Evolutionary conservation across 2,113 vertebrate genomes (phyloP).

Genomic region (Muscicapa adusta): DNA sequence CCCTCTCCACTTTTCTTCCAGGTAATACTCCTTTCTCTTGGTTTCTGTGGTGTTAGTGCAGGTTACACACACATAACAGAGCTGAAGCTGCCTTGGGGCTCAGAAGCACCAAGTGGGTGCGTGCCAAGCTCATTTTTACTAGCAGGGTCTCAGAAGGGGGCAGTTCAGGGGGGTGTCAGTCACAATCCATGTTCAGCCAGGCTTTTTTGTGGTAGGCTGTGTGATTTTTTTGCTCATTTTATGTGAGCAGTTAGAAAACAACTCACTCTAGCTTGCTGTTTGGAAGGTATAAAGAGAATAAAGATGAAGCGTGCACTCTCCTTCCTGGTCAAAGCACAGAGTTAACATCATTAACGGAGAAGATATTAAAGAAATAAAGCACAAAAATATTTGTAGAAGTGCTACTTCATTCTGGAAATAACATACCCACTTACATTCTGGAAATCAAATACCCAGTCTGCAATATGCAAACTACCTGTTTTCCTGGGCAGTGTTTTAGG

Average conservation of each 20-base stretch:
- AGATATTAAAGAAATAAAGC: background rate
- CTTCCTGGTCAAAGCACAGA: background rate
- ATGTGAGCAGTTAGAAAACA: background rate
- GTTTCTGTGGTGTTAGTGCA: background rate
- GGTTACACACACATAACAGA: background rate
- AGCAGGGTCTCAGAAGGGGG: background rate
- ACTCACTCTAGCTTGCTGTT: background rate
- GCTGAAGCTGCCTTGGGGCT: background rate
- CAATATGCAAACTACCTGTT: background rate
- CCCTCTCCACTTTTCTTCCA: background rate
- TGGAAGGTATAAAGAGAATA: background rate
- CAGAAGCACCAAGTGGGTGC: rapidly evolving
- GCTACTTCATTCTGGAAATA: background rate
- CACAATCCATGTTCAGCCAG: background rate
- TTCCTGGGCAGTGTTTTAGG: background rate
- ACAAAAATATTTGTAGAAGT: background rate
- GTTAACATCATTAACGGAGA: background rate
- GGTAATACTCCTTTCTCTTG: background rate
- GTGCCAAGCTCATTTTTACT: background rate
- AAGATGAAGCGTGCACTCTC: background rate
- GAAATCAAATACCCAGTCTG: background rate
- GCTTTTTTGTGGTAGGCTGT: background rate
- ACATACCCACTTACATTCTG: background rate
- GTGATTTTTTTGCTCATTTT: background rate
- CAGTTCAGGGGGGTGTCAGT: background rate